Conservation (phyloP, 2,797 vertebrate species). For the Melanotaenia pygmaea region DNA sequence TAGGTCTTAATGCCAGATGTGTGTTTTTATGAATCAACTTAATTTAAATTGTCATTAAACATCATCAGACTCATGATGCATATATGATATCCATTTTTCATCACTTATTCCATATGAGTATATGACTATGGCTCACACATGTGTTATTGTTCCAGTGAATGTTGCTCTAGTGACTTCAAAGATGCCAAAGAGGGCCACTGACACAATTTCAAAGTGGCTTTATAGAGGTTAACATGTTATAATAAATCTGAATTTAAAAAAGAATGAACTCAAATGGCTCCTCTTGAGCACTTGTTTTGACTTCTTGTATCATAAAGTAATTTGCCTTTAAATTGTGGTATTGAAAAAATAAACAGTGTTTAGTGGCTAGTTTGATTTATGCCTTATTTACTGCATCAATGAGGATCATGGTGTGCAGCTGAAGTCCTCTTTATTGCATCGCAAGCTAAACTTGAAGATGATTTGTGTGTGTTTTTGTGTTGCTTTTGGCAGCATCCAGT, state of each 20-base stretch:
- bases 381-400: not conserved
- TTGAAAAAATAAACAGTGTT: slow-evolving; percentile 16
- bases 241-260: not conserved
- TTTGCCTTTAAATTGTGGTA: slow-evolving; percentile 25
- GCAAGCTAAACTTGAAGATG: slow-evolving; percentile 9
- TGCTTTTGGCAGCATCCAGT: not conserved
- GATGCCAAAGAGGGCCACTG: not conserved
- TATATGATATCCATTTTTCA: not conserved
- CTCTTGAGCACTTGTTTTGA: slow-evolving; percentile 9
- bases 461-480: slow-evolving; percentile 1
- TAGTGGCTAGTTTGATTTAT: not conserved
- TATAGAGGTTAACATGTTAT: not conserved
- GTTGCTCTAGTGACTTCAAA: not conserved
- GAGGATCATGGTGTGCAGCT: not conserved
- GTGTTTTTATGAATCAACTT: slow-evolving; percentile 6
- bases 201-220: not conserved
- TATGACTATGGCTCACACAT: not conserved
- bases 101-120: not conserved
- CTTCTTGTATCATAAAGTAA: slow-evolving; percentile 25
- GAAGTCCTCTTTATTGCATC: slow-evolving; percentile 5
- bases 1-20: slow-evolving; percentile 3
- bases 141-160: not conserved
- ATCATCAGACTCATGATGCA: not conserved
- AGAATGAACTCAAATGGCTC: slow-evolving; percentile 3
- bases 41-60: not conserved